Conservation (phyloP, 1,140 invertebrate genomes). For the Drosophila ogumai region DNA sequence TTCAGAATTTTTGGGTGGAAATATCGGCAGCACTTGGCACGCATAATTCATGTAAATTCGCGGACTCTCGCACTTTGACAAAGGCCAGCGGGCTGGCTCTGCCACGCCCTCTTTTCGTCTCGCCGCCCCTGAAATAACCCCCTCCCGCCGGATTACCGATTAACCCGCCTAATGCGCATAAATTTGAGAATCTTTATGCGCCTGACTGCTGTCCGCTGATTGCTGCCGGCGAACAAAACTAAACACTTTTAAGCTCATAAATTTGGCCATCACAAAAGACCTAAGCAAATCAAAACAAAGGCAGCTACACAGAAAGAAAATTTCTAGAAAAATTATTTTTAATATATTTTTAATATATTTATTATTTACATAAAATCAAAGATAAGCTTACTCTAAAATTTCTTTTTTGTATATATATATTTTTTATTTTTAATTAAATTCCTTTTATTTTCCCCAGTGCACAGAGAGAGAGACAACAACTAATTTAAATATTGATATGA, state of each 20-base stretch:
- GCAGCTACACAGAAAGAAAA: conserved; percentile 5
- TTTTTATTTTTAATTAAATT: not conserved
- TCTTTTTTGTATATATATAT: too few relatives aligned
- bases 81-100: conserved; percentile 10
- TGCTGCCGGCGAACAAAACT: conserved; percentile 55
- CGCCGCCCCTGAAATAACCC: conserved; percentile 1
- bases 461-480: not conserved
- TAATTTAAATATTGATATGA: conserved; percentile 60
- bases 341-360: too few relatives aligned
- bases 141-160: not conserved
- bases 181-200: conserved; percentile 52
- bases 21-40: conserved; percentile 2
- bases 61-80: conserved; percentile 35
- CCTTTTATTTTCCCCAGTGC: not conserved
- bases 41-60: conserved; percentile 55
- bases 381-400: too few relatives aligned
- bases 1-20: conserved; percentile 3
- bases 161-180: conserved; percentile 42
- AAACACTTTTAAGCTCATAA: conserved; percentile 62
- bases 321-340: not conserved
- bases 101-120: conserved; percentile 14
- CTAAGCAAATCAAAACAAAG: conserved; percentile 39
- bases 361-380: too few relatives aligned
- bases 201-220: conserved; percentile 38
- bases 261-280: conserved; percentile 50